Base-by-base conservation (phyloP, 1,140 invertebrate species). In the Bilobella aurantiaca region DNA sequence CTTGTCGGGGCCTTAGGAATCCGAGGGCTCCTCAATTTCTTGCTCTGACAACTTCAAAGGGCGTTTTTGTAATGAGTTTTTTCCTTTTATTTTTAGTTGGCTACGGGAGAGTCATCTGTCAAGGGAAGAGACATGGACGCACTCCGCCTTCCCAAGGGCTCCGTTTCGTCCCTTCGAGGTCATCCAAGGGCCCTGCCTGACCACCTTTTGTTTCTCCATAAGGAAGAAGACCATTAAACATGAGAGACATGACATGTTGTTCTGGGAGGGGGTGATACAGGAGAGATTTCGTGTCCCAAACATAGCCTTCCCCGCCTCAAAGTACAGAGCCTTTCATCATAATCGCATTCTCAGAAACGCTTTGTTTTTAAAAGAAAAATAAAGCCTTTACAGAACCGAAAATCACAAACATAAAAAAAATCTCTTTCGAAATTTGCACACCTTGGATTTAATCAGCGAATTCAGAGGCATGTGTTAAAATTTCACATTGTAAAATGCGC, bases 51-150 rank as follows among this genome's bases (percentile, higher is more conserved):
- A 62, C 59, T 31, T 12, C 5, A 62, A 62, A 62, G 59, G 59
- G 59, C 37, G 59, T 62, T 18, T 42, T 8, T 8, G 59, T 62
- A 62, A 62, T 62, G 59, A 62, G 59, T 62, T 62, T 62, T 62
- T 62, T 62, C 31, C 59, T 31, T 62, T 53, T 53, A 53, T 53
- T 53, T 53, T 53, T 18, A 53, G 21, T 42, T 42, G 21, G 29
- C 16, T 59, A 28, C 30, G 3, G 59, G 28, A 59, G 25, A 62
- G 59, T 62, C 59, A 62, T 62, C 59, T 62, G 59, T 62, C 59
- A 62, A 62, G 30, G 59, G 49, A 16, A 25, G 59, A 62, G 59
- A 62, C 59, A 42, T 27, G 30, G 59, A n/a, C n/a, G 30, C 30
- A 62, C 29, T 62, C 58, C 58, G 58, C 28, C 59, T 62, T 8